Evolutionary conservation across 1,140 invertebrate genomes (phyloP), one percentile per base, ranked within the genome.

Genomic region (Bacillus rossius): DNA sequence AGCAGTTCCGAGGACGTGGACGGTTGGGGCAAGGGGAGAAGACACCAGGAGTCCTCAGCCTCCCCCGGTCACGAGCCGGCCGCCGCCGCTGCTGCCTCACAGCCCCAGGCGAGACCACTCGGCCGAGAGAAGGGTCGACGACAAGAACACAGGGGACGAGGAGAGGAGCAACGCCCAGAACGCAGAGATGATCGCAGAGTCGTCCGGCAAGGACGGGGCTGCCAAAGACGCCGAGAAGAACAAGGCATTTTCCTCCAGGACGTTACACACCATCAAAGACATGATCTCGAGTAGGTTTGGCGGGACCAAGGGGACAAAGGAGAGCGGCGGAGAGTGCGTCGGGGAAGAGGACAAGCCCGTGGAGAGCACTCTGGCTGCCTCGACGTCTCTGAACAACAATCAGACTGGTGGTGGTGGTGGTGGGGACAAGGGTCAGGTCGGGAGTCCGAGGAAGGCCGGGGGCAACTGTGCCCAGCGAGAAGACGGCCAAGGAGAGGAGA

Each of bases 281-380:
- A 90, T 91, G 78, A 88, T 92, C 66, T 89, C 87, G 4, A 89
- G 84, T 72, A 83, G 85, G 68, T 91, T 92, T 69, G 86, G 85
- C 65, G 82, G 71, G 63, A 38, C 29, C 0, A 47, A 47, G 19
- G 8, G 25, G 8, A 13, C 34, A 8, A 22, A 20, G 23, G 54
- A 42, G n/a, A 20, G 5, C 3, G 26, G 49, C 16, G 16, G 23
- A 10, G 17, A 1, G 19, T 25, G 22, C 7, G 10, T 29, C 37
- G 22, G 26, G 49, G 49, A 19, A 34, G 26, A n/a, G 22, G 37
- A 52, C 3, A 52, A 52, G 16, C n/a, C 13, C 5, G 13, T 10
- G 19, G 22, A 52, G 16, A 25, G 22, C 37, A 17, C 22, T 8
- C 22, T n/a, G 19, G 34, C 5, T 13, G 13, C 1, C 37, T 7